Base-by-base conservation (phyloP, 2,888 invertebrate genomes). In the Arge pagana region DNA sequence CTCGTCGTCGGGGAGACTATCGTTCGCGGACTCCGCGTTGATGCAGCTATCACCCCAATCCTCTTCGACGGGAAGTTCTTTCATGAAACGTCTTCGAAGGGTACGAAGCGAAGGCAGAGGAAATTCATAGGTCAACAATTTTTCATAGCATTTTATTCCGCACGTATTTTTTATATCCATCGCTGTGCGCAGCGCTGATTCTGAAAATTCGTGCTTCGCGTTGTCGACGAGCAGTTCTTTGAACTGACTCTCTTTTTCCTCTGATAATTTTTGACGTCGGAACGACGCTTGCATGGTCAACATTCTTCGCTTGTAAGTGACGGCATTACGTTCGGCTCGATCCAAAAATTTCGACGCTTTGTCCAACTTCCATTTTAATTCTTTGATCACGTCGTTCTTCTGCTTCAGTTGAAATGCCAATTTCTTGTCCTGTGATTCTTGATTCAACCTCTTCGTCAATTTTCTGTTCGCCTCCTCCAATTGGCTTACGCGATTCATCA, bases 271-370 rank as follows among this genome's bases (percentile, higher is more conserved):
- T 48, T 64, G 68, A 10, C 69, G 59, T 40, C 65, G 59, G 30
- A 73, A 52, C 6, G 68, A 50, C 5, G 67, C 65, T 52, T 70
- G 71, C 68, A 74, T 67, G 11, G 61, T 68, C 6, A 68, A 56
- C 65, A 74, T 67, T 51, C 71, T 72, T 21, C 66, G 66, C 19
- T 62, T 66, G 26, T 72, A 74, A 0, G 66, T 74, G 16, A 68
- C 69, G 0, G 68, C 62, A 48, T 73, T 75, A 31, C 66, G 72
- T 50, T 71, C 72, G 6, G 72, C 67, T 23, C 73, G 61, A n/a
- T 73, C 74, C 3, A 74, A 67, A 49, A 66, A 71, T 42, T 73
- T 74, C 0, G 75, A 69, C 0, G 73, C 73, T 43, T 72, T 72
- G 8, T 68, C 67, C 8, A 75, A 55, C 49, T 75, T 75, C 72